Evolutionary conservation across 2,113 vertebrate genomes (phyloP).

Genomic region (Colistium nudipinnis): DNA sequence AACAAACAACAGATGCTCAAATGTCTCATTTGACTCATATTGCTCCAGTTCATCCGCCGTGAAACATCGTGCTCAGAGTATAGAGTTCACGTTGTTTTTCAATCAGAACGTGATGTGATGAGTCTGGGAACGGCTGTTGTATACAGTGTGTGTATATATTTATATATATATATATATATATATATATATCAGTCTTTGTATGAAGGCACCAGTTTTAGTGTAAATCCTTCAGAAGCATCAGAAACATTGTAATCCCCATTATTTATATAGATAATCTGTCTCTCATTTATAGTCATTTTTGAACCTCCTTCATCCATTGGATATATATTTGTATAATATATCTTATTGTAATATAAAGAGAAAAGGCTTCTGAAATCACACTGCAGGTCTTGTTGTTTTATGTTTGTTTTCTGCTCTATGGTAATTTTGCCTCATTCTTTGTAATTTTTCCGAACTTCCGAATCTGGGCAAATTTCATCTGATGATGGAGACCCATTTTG

Average conservation of each 20-base stretch:
- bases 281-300: background rate
- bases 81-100: constrained; percentile 26
- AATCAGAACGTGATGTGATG: constrained; percentile 41
- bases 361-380: no score
- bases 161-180: no score
- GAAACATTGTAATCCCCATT: background rate
- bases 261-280: background rate
- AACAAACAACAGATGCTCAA: constrained; percentile 74
- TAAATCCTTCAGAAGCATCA: background rate
- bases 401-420: no score
- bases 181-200: background rate
- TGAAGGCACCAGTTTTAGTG: background rate
- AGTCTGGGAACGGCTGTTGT: constrained; percentile 43
- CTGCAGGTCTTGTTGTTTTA: no score
- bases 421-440: no score
- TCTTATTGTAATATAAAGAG: no score
- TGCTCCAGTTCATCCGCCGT: constrained; percentile 40
- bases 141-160: no score
- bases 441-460: no score
- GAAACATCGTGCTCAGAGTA: constrained; percentile 27
- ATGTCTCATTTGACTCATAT: constrained; percentile 74
- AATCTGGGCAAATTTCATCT: no score
- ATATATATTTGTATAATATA: no score
- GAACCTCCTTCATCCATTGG: no score
- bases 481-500: no score